Evolutionary conservation across 1,140 invertebrate species (phyloP).

Genomic region (Halesus radiatus): DNA sequence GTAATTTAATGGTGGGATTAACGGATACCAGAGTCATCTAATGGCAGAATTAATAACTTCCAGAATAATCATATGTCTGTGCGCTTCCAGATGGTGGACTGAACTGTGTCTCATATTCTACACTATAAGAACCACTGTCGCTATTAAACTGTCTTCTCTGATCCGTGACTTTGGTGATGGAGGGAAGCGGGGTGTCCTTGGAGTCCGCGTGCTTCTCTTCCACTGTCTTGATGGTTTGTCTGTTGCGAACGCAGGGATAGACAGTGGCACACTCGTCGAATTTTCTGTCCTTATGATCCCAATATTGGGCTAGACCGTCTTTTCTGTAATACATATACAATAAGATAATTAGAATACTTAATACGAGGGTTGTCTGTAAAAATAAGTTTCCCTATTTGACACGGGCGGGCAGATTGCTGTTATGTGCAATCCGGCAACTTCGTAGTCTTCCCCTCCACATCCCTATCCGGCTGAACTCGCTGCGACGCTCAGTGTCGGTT

Average conservation of each 20-base stretch:
- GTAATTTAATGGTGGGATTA: background rate
- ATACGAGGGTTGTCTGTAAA: too few species aligned
- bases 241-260: conserved; percentile 45
- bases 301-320: conserved; percentile 50
- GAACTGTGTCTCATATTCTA: conserved; percentile 36
- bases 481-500: too few species aligned
- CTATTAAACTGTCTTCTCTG: conserved; percentile 28
- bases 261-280: conserved; percentile 44
- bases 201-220: conserved; percentile 6
- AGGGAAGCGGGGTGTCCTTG: background rate
- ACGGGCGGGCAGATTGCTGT: too few species aligned
- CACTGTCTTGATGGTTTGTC: conserved; percentile 11
- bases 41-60: background rate
- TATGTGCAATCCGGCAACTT: too few species aligned
- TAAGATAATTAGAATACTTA: background rate
- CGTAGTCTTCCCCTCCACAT: too few species aligned
- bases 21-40: too few species aligned
- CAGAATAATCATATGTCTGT: conserved; percentile 21
- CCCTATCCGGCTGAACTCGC: too few species aligned
- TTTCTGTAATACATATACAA: conserved; percentile 18
- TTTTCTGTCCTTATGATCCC: conserved; percentile 46
- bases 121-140: conserved; percentile 17
- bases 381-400: too few species aligned
- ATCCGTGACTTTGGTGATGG: background rate
- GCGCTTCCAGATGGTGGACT: background rate